These are phyloP conservation scores for Gadopsis marmoratus DNA, from an alignment of 2,797 vertebrate species.

Conservation along the genomic window DNA sequence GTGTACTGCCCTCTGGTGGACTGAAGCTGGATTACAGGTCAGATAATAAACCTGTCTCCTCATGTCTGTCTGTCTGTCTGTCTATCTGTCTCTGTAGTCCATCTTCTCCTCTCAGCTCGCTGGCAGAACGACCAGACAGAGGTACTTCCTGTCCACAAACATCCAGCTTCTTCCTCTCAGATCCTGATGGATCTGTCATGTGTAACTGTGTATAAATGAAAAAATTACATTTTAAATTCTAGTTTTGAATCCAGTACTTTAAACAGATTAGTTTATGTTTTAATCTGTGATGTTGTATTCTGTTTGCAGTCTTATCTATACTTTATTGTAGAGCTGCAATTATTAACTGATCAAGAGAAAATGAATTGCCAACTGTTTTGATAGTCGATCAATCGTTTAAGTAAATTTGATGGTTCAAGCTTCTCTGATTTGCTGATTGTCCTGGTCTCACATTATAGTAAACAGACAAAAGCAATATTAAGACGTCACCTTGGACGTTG, in stretches of 20 bases:
- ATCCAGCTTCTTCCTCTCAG: neutral
- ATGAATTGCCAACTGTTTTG: neutral
- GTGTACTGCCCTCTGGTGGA: constrained; percentile 54
- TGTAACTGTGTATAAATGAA: neutral
- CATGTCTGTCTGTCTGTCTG: neutral
- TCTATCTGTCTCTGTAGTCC: constrained; percentile 52
- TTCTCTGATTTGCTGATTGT: neutral
- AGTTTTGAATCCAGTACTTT: neutral
- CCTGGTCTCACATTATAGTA: too few species aligned
- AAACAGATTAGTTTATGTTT: neutral
- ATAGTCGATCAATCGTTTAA: neutral
- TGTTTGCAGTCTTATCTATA: neutral
- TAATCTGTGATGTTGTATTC: neutral
- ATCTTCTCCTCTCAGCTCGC: constrained; percentile 62
- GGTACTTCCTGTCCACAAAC: constrained; percentile 48
- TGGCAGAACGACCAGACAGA: constrained; percentile 68
- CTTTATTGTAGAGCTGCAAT: neutral
- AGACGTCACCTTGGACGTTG: neutral
- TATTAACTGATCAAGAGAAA: neutral
- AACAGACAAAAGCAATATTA: neutral
- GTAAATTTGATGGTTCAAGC: neutral
- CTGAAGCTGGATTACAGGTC: constrained; percentile 10
- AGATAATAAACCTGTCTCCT: neutral
- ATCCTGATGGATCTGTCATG: constrained; percentile 22
- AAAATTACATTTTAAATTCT: neutral